Percentiles rank a stretch among this genome's conserved stretches.
phyloP scores from a whole-genome alignment of 2,797 vertebrate genomes.

The Oceanodroma leucorhoa region DNA sequence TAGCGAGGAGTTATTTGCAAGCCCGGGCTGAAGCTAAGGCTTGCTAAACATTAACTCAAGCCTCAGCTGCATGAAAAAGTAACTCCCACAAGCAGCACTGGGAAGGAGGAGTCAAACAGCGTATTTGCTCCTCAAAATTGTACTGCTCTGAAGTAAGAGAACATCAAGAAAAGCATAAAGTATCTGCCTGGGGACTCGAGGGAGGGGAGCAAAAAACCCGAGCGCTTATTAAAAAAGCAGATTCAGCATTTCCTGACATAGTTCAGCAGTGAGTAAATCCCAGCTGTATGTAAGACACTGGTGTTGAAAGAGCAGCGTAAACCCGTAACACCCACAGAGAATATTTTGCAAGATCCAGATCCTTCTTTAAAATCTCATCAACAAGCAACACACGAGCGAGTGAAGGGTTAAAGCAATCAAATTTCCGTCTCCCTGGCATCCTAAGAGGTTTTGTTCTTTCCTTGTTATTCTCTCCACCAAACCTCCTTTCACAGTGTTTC shows the following conservation, averaged over 20 bases:
- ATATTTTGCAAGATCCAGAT: not conserved
- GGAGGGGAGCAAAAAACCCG: fast-evolving
- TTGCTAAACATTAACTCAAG: not conserved
- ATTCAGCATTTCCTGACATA: not conserved
- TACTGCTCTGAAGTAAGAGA: not conserved
- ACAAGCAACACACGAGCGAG: fast-evolving
- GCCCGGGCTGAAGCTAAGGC: not conserved
- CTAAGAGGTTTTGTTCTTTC: not conserved
- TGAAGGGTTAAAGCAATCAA: not conserved
- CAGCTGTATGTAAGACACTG: not conserved
- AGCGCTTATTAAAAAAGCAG: not conserved
- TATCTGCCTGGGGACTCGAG: not conserved
- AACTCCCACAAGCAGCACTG: not conserved
- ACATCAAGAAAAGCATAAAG: not conserved
- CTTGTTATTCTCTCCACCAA: not conserved
- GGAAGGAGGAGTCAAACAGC: not conserved
- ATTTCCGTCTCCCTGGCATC: not conserved
- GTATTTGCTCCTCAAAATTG: fast-evolving
- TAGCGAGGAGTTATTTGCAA: fast-evolving
- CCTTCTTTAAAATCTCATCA: not conserved
- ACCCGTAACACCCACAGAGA: not conserved
- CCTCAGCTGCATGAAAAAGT: not conserved
- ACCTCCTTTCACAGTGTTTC: not conserved
- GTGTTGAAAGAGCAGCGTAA: constrained; percentile 4
- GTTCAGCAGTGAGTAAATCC: not conserved